A percentile compares a stretch with the other conserved stretches of the same genome.
Conservation (phyloP, 2,797 vertebrate species). For the Microcaecilia unicolor region DNA sequence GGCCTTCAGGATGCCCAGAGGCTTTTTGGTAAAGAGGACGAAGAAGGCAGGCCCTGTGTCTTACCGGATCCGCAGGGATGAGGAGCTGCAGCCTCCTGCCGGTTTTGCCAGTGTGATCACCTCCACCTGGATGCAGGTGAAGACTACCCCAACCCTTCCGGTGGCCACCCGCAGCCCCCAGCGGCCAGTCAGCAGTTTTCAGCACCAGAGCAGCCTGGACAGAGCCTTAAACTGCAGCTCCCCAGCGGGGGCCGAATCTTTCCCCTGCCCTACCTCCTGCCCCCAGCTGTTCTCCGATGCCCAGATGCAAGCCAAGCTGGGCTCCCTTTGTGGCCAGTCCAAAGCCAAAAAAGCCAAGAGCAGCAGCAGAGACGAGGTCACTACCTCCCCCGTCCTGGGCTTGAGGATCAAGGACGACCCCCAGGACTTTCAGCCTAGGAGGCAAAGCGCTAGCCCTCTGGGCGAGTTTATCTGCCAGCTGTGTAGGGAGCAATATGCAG, state of each 20-base stretch:
- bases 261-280: no score
- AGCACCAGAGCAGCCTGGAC: neutral
- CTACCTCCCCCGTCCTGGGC: slow-evolving; percentile 84
- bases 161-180: slow-evolving; percentile 15
- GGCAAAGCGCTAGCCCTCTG: neutral
- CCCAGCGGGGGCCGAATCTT: no score
- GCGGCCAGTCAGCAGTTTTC: slow-evolving; percentile 8
- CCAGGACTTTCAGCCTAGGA: neutral
- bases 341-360: slow-evolving; percentile 85
- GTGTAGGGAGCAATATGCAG: slow-evolving; percentile 38
- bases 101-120: neutral
- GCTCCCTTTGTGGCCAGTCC: slow-evolving; percentile 37
- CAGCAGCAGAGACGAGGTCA: slow-evolving; percentile 81
- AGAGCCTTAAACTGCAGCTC: slow-evolving; percentile 12
- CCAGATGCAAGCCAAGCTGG: slow-evolving; percentile 8
- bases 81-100: neutral
- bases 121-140: neutral
- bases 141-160: neutral
- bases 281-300: no score
- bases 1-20: slow-evolving; percentile 32
- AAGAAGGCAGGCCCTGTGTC: slow-evolving; percentile 26
- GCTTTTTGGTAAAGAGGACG: slow-evolving; percentile 43
- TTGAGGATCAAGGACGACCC: slow-evolving; percentile 77
- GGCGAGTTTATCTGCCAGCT: slow-evolving; percentile 46
- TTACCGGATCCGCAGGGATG: slow-evolving; percentile 23